Evolutionary conservation across 2,797 vertebrate genomes (phyloP), one percentile per base, ranked within the genome.

Genomic region (Eulemur mongoz): DNA sequence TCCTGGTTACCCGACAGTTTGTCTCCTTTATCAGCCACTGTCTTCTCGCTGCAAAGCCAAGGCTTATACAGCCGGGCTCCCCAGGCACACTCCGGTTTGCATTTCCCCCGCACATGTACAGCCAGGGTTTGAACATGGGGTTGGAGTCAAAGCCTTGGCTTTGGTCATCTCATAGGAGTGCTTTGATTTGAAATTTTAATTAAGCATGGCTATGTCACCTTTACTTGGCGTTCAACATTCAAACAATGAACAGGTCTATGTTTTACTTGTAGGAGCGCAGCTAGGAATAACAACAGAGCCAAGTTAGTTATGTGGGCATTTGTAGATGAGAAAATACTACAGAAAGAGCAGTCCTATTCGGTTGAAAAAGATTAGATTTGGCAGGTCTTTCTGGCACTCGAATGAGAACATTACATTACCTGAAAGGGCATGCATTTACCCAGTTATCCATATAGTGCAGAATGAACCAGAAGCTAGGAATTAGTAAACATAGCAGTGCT

Each of bases 41-140:
- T 9, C 35, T 40, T 45, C 57, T n/a, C 50, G 14, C 23, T 20
- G 9, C 15, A 67, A 12, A 75, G 27, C 12, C 45, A 5, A 4
- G 6, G n/a, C 0, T 2, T 35, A 5, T 14, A 22, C 11, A 1
- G 12, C 0, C 0, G 13, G 17, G 22, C 45, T 35, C n/a, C 52
- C 9, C 0, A 2, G 3, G 20, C 61, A 25, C 17, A 0, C 27
- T 2, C 12, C 4, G 9, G 10, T 45, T 4, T 8, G 14, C 6
- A 22, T 59, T 48, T 2, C 45, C 35, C 23, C 5, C 27, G 11
- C 78, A 59, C 1, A 4, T 4, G 10, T 38, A 17, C 30, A 54
- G 5, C 11, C 0, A 3, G 25, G 25, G 2, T 59, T 52, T 27
- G 45, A 45, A 14, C 0, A 0, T 8, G 5, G 15, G 22, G 1